These are phyloP conservation scores for Hycleus phaleratus DNA, from an alignment of 1,140 invertebrate species.

Conservation along the genomic window DNA sequence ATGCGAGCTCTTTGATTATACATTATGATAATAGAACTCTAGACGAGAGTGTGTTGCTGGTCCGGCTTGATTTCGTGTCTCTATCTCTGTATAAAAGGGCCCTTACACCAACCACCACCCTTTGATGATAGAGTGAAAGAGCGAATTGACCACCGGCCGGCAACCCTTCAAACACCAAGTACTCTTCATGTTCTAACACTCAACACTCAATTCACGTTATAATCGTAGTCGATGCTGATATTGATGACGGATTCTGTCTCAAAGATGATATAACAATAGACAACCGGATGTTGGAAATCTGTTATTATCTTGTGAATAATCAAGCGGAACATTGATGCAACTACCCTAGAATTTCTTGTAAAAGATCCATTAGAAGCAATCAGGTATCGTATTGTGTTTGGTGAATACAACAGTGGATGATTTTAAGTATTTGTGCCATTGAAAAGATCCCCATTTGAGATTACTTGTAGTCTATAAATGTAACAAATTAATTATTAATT, in stretches of 20 bases:
- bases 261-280: not conserved
- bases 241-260: not conserved
- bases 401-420: too few relatives aligned
- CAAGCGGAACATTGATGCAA: not conserved
- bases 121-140: constrained; percentile 13
- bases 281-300: not conserved
- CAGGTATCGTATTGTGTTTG: not conserved
- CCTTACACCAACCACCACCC: constrained; percentile 11
- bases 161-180: not conserved
- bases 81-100: constrained; percentile 1
- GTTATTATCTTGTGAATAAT: not conserved
- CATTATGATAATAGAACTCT: constrained; percentile 18
- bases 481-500: not conserved
- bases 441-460: too few relatives aligned
- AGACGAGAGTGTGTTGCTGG: constrained; percentile 2
- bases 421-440: too few relatives aligned
- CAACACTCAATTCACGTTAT: not conserved
- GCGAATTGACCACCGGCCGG: constrained; percentile 9
- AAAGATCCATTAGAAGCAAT: constrained; percentile 3
- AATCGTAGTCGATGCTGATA: not conserved
- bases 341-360: not conserved
- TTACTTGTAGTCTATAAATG: not conserved
- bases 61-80: constrained; percentile 7
- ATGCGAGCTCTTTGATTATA: constrained; percentile 19
- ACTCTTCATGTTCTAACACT: constrained; percentile 7